Evolutionary conservation across 1,140 invertebrate species (phyloP), one percentile per base, ranked within the genome.

Genomic region (Chrysoperla carnea): DNA sequence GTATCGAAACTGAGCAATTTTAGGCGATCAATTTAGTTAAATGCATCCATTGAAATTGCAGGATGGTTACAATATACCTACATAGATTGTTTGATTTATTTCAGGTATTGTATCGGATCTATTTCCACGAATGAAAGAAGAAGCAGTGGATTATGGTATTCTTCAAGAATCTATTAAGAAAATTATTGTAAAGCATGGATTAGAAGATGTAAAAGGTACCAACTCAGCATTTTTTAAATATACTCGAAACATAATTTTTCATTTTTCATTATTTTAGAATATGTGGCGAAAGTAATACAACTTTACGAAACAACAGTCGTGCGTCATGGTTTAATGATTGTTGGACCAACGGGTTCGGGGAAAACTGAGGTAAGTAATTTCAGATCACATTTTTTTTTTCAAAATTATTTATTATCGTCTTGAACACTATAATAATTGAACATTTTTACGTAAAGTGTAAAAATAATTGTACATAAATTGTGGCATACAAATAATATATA

Each of bases 301-400:
- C 63, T 86, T 29, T 86, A 84, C 50, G 83, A 87, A 56, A 87
- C 82, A 42, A 86, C 82, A 43, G 73, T 84, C 13, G 82, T 87
- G 11, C 59, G 83, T 44, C 82, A 85, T 52, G 83, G 83, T 9
- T 69, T 87, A 44, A 87, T 89, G 81, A 60, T 88, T 36, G 81
- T 87, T 1, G 84, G 84, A 12, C 74, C 81, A 12, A 80, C 84
- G 0, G 77, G 78, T 28, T 72, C 78, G 4, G 78, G 76, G 1
- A 83, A 82, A 55, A 80, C 78, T 2, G 76, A 73, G 63, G 77
- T 79, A 51, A 58, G 51, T 52, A 23, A 29, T 31, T 42, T 36
- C 29, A 31, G 23, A 9, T 31, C 33, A 6, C 15, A 40, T 6
- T 40, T 28, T 42, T 6, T 41, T 41, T 36, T n/a, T n/a, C n/a